Percentiles rank a stretch among this genome's conserved stretches.
phyloP scores from a whole-genome alignment of 2,113 vertebrate genomes.

The Python bivittatus region DNA sequence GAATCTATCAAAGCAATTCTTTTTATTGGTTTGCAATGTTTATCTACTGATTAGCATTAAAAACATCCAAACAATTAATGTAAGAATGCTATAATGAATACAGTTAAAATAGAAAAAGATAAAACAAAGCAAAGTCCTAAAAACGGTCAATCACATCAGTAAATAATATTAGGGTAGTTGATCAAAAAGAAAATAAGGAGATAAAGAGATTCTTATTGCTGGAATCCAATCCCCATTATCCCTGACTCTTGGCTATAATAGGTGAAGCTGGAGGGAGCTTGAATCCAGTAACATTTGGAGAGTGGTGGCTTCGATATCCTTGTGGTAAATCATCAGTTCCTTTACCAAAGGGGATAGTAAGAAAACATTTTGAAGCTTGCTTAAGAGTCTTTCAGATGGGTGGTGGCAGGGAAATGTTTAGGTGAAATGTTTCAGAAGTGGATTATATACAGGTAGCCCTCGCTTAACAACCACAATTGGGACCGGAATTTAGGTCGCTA shows the following conservation, averaged over 20 bases:
- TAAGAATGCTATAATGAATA: not conserved
- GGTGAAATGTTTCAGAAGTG: slow-evolving; percentile 15
- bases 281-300: not conserved
- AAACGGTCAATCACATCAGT: not conserved
- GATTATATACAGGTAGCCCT: too few relatives aligned
- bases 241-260: not conserved
- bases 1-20: not conserved
- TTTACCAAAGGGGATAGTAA: slow-evolving; percentile 41
- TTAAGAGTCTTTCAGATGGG: slow-evolving; percentile 40
- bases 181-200: not conserved
- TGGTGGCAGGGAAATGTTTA: slow-evolving; percentile 18
- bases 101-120: not conserved
- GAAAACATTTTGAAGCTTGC: slow-evolving; percentile 55
- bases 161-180: not conserved
- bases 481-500: too few relatives aligned
- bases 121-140: not conserved
- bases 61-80: not conserved
- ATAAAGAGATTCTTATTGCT: not conserved
- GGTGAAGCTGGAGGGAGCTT: not conserved
- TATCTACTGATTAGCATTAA: not conserved
- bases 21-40: not conserved
- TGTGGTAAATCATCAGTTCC: slow-evolving; percentile 15
- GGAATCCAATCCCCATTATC: not conserved
- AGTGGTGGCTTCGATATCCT: not conserved
- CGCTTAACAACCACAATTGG: too few relatives aligned